These are phyloP conservation scores for Syngnathus acus DNA, from an alignment of 2,797 vertebrate species.

Conservation along the genomic window DNA sequence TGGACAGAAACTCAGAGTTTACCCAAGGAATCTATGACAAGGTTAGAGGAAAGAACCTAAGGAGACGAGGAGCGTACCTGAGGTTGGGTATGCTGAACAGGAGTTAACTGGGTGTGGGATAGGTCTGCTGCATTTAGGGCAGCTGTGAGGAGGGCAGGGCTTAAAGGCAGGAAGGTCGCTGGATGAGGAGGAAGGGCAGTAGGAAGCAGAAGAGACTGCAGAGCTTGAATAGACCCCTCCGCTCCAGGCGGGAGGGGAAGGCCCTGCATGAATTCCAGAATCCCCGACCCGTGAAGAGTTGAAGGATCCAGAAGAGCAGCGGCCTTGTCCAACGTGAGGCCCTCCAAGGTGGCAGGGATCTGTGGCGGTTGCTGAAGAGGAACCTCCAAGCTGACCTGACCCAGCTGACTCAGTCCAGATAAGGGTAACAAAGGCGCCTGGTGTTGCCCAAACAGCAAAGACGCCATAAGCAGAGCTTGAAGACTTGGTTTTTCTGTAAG, in stretches of 20 bases:
- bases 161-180: conserved; percentile 78
- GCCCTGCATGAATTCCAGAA: conserved; percentile 70
- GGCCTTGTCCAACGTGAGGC: conserved; percentile 64
- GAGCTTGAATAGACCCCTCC: conserved; percentile 62
- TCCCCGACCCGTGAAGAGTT: conserved; percentile 54
- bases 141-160: conserved; percentile 78
- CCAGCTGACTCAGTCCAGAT: conserved; percentile 66
- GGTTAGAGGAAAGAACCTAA: conserved; percentile 19
- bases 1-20: conserved; percentile 13
- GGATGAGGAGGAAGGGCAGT: conserved; percentile 63
- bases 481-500: conserved; percentile 65
- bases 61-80: conserved; percentile 57
- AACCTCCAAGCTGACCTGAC: conserved; percentile 73
- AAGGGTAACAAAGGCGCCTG: conserved; percentile 67
- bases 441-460: conserved; percentile 74
- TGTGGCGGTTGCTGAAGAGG: conserved; percentile 72
- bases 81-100: conserved; percentile 59
- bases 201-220: conserved; percentile 67
- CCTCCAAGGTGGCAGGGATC: conserved; percentile 60
- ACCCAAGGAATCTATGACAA: conserved; percentile 7
- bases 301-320: conserved; percentile 70
- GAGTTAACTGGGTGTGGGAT: conserved; percentile 69
- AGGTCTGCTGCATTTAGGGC: conserved; percentile 75
- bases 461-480: conserved; percentile 80
- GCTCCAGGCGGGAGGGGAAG: conserved; percentile 58